Evolutionary conservation across 2,797 vertebrate genomes (phyloP).

Genomic region (Ciconia nigra): DNA sequence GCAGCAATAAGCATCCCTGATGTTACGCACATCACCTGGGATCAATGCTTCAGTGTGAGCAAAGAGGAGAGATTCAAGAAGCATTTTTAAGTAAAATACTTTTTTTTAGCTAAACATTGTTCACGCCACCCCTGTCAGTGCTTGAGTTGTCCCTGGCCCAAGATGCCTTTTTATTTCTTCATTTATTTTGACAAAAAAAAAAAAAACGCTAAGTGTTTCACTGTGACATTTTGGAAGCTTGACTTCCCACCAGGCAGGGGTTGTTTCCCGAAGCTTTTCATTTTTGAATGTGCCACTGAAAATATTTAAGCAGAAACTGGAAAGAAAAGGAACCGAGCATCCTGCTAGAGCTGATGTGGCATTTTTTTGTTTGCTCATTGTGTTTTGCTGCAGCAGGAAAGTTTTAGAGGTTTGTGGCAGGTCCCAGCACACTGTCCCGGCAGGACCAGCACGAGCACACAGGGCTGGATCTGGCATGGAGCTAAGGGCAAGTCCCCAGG

Average conservation of each 20-base stretch:
- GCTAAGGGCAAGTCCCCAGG: background rate
- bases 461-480: background rate
- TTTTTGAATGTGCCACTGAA: background rate
- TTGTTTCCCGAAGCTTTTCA: background rate
- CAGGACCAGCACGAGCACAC: fast-evolving
- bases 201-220: background rate
- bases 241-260: background rate
- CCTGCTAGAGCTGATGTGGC: background rate
- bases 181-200: background rate
- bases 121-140: background rate
- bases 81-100: background rate
- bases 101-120: background rate
- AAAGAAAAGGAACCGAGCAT: background rate
- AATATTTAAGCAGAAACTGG: background rate
- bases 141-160: background rate
- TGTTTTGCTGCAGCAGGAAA: background rate
- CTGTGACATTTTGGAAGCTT: background rate
- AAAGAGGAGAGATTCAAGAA: background rate
- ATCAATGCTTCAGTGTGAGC: fast-evolving
- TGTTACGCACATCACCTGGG: fast-evolving
- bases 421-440: fast-evolving
- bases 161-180: background rate
- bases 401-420: background rate
- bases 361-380: background rate
- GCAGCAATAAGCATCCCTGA: background rate